phyloP scores from a whole-genome alignment of 2,113 vertebrate species.

The Etia nguti region DNA sequence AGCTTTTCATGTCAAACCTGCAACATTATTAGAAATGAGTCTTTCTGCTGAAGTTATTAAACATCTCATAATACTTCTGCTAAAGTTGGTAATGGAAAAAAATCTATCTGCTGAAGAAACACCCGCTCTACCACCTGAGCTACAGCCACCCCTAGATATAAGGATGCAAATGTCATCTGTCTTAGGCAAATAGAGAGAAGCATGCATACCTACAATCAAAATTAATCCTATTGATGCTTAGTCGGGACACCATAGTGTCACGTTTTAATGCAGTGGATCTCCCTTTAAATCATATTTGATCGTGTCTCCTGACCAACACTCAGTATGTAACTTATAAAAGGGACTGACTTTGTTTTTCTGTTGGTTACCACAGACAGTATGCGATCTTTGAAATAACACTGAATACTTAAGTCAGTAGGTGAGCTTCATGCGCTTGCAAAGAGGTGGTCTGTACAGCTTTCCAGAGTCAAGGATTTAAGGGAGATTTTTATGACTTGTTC shows the following conservation, averaged over 20 bases:
- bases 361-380: not conserved
- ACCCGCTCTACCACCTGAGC: too few species aligned
- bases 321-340: not conserved
- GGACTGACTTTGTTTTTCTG: not conserved
- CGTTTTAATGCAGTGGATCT: not conserved
- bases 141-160: too few species aligned
- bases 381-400: not conserved
- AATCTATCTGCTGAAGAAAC: not conserved
- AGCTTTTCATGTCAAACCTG: not conserved
- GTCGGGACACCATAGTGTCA: not conserved
- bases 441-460: conserved; percentile 48
- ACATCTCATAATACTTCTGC: not conserved
- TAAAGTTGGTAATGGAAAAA: not conserved
- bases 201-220: not conserved
- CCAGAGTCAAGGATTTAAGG: conserved; percentile 58
- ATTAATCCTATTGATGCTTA: not conserved
- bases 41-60: not conserved
- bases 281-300: not conserved
- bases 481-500: conserved; percentile 43
- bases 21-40: not conserved
- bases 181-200: not conserved
- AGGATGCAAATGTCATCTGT: too few species aligned
- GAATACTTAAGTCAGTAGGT: conserved; percentile 50
- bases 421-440: conserved; percentile 28
- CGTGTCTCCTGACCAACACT: not conserved